A percentile compares a stretch with the other conserved stretches of the same genome.
Conservation (phyloP, 2,888 invertebrate species). For the Salticus scenicus region DNA sequence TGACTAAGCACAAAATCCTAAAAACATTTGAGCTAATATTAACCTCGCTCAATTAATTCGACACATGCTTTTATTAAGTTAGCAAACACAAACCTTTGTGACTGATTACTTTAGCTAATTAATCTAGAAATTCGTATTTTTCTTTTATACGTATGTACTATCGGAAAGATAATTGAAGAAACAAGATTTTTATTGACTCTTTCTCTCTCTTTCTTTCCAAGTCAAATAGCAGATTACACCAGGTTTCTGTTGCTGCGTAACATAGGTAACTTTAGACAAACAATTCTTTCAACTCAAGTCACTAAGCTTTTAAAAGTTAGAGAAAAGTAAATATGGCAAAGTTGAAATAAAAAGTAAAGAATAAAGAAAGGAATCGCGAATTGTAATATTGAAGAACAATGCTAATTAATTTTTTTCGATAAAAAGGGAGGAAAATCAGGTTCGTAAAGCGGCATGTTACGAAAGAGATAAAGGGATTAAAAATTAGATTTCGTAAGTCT, state of each 20-base stretch:
- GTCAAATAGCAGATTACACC: not conserved
- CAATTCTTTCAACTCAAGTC: not conserved
- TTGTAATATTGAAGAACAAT: not conserved
- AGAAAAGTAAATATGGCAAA: not conserved
- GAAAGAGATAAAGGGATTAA: not conserved
- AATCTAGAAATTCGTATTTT: conserved; percentile 31
- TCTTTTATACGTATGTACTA: conserved; percentile 15
- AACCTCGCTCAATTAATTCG: conserved; percentile 57
- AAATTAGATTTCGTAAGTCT: no score
- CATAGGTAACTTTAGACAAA: not conserved
- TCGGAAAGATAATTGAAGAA: not conserved
- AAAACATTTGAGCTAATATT: not conserved
- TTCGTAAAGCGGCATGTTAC: not conserved
- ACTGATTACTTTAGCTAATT: conserved; percentile 58
- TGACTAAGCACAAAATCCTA: not conserved
- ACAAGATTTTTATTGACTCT: conserved; percentile 12
- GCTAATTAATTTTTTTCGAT: not conserved
- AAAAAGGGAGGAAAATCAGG: not conserved
- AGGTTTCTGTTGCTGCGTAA: not conserved
- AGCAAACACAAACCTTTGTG: conserved; percentile 52
- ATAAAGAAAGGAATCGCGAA: not conserved
- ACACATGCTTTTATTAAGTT: conserved; percentile 51
- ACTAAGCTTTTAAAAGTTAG: conserved; percentile 17
- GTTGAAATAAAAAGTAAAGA: no score
- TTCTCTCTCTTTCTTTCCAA: no score